Evolutionary conservation across 1,140 invertebrate species (phyloP), one percentile per base, ranked within the genome.

Genomic region (Drosophila repleta): DNA sequence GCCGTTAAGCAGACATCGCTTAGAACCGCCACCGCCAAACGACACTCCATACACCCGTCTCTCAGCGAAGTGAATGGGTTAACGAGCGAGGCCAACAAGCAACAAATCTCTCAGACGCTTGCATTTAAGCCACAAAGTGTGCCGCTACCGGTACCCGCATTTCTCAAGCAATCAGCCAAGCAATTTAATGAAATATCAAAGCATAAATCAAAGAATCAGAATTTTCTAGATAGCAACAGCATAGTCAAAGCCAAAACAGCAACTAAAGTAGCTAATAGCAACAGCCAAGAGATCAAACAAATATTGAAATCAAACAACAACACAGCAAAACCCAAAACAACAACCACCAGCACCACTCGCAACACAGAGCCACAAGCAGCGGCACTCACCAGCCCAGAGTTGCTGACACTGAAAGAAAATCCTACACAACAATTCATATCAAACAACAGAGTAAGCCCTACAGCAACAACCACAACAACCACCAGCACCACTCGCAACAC

Each of bases 1-100:
- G 49, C 17, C 46, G 87, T 85, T 85, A 85, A 81, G 81, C 82
- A 81, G 77, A 60, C 60, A 52, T 8, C 53, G 21, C 13, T 48
- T 17, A 55, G 26, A 6, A 8, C 56, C 11, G 32, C 69, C 46
- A 61, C 70, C 11, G 41, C 53, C 46, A 69, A 74, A 8, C 51
- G 71, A 11, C 71, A 74, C 58, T 56, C 65, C 26, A 48, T 67
- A 26, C 55, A 52, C 13, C 61, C 45, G 10, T 15, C 56, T 1
- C 15, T 18, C 10, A 32, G 18, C 15, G 1, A 15, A 4, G 17
- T 17, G 39, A 43, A 43, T 39, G 71, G 71, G 76, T 79, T 83
- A 83, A 84, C 80, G 80, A 83, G 71, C 29, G 13, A 48, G 76
- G 66, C 60, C 70, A 83, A 63, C 24, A 41, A 52, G 60, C 61